Percentiles rank a stretch among this genome's conserved stretches.
Conservation (phyloP, 2,113 vertebrate species). For the Hippocampus barbouri region DNA sequence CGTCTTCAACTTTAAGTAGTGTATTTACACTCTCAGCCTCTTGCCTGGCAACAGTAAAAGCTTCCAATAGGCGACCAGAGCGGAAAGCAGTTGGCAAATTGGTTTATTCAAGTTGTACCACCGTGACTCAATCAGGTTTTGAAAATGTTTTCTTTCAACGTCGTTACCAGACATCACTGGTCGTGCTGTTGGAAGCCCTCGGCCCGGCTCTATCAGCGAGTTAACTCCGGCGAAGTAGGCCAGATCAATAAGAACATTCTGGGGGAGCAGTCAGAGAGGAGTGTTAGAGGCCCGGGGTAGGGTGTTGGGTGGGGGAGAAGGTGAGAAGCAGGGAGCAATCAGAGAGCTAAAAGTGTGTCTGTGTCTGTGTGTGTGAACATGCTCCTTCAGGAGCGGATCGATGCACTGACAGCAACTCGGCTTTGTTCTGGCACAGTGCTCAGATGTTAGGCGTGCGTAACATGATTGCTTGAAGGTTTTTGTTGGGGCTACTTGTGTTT, state of each 20-base stretch:
- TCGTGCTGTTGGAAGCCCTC: slow-evolving; percentile 73
- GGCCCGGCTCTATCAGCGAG: slow-evolving; percentile 83
- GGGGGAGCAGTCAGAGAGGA: slow-evolving; percentile 68
- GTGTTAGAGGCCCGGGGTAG: slow-evolving; percentile 49
- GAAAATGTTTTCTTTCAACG: slow-evolving; percentile 9
- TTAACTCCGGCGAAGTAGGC: slow-evolving; percentile 84
- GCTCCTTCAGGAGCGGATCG: slow-evolving; percentile 93
- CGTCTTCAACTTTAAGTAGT: no score
- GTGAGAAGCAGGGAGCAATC: slow-evolving; percentile 84
- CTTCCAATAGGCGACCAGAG: no score
- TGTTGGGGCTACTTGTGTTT: slow-evolving; percentile 76
- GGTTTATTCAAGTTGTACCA: background rate
- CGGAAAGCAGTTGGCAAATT: background rate
- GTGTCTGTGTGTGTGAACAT: background rate
- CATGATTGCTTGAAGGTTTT: slow-evolving; percentile 97
- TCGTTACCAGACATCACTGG: slow-evolving; percentile 58
- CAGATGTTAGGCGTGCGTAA: slow-evolving; percentile 91
- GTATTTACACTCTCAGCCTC: no score
- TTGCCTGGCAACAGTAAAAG: no score
- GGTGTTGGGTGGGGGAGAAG: slow-evolving; percentile 50
- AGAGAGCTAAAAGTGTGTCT: slow-evolving; percentile 75
- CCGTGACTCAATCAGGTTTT: background rate
- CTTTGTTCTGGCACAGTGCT: slow-evolving; percentile 92
- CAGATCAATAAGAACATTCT: slow-evolving; percentile 93
- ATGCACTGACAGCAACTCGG: slow-evolving; percentile 84